Base-by-base conservation (phyloP, 1,140 invertebrate species). In the Homarus americanus region DNA sequence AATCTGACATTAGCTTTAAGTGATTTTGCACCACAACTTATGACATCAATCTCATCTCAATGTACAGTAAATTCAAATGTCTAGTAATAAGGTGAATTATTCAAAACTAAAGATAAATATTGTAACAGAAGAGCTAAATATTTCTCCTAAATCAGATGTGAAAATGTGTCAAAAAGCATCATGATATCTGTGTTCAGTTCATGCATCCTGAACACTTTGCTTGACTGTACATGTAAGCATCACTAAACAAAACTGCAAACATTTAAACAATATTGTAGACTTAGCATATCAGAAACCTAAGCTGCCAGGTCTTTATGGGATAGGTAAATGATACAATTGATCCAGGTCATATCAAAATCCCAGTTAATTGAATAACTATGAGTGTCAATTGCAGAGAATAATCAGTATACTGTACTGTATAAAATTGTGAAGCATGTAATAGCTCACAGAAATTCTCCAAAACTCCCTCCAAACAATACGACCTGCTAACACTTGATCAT, bases 401-500 rank as follows among this genome's bases (percentile, higher is more conserved):
- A 58, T 4, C 20, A 53, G 4, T 20, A 34, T 82, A 40, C 9
- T 49, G 20, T 15, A n/a, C 5, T 36, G 34, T 20, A 75, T 34
- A 58, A 24, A 88, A 44, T n/a, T n/a, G n/a, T n/a, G n/a, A 40
- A 40, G 49, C 32, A 83, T 20, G 63, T 34, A 66, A 4, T 32
- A 69, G 63, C 28, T 24, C 17, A 44, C 66, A 58, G 32, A 36
- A 69, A 69, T 44, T 34, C 28, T 63, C 12, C 15, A 32, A 40
- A 20, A 66, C 1, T n/a, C 17, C 44, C 17, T 17, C 32, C 17
- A 49, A 63, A n/a, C 28, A 28, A 75, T 15, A 80, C 20, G 86
- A 78, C 66, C 78, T 53, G 75, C 34, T 75, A 41, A 82, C 73
- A 88, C 40, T 53, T 69, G 66, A 76, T 88, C 76, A 72, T 75